These are phyloP conservation scores for Leptura quadrifasciata DNA, from an alignment of 2,888 invertebrate genomes.

Conservation along the genomic window DNA sequence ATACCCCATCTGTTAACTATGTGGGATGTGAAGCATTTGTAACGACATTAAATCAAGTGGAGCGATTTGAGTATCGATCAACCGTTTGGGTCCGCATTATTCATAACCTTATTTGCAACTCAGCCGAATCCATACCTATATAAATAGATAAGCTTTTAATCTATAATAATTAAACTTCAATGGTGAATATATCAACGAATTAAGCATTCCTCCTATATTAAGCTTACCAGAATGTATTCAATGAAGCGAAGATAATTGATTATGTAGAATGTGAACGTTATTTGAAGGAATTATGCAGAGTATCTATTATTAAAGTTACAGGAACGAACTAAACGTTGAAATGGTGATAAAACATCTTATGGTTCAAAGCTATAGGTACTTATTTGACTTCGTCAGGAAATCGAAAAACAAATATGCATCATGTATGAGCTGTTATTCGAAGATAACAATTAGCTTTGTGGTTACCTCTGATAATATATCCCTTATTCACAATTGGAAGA, in stretches of 20 bases:
- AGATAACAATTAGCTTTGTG: too few relatives aligned
- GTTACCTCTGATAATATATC: too few relatives aligned
- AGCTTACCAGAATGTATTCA: constrained; percentile 7
- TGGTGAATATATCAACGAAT: neutral
- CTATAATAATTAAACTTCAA: constrained; percentile 1
- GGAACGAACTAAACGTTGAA: neutral
- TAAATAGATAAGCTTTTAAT: constrained; percentile 7
- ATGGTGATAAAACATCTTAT: neutral
- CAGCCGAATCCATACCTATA: neutral
- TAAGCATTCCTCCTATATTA: neutral
- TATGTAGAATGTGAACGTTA: neutral
- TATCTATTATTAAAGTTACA: neutral
- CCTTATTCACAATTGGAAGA: too few relatives aligned
- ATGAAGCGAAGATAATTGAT: neutral
- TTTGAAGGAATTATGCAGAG: neutral
- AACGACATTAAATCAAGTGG: neutral
- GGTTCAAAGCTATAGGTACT: too few relatives aligned
- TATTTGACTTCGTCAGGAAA: too few relatives aligned
- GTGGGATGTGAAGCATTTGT: neutral
- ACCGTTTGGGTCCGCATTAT: neutral
- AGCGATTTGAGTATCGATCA: neutral
- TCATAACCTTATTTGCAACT: neutral
- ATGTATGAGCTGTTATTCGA: too few relatives aligned
- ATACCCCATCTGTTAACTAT: neutral
- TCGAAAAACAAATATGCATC: too few relatives aligned